phyloP scores from a whole-genome alignment of 2,888 invertebrate species.

The Ichneumoninae sp. region DNA sequence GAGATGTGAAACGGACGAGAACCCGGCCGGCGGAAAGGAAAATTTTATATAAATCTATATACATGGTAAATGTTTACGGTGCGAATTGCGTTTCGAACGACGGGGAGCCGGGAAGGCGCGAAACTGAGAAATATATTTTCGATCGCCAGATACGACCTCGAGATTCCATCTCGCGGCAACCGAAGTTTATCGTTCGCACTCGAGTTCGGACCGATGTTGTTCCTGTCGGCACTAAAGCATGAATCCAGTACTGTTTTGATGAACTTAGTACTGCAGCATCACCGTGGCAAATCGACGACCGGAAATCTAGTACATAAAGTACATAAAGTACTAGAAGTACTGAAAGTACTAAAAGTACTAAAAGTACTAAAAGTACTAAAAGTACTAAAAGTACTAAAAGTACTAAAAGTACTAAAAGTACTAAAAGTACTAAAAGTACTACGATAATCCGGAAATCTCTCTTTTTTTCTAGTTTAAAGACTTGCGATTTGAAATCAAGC shows the following conservation, averaged over 20 bases:
- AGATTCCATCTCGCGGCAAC: constrained; percentile 6
- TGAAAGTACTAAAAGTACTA: too few relatives aligned
- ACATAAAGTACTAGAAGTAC: too few relatives aligned
- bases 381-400: too few relatives aligned
- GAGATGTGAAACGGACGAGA: not conserved
- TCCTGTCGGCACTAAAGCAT: too few relatives aligned
- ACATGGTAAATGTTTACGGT: not conserved
- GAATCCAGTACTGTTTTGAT: too few relatives aligned
- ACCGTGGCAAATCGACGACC: not conserved
- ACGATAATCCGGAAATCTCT: too few relatives aligned
- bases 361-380: too few relatives aligned
- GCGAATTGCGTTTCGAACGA: constrained; percentile 23
- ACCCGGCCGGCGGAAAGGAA: not conserved
- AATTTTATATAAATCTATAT: not conserved
- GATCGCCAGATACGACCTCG: constrained; percentile 16
- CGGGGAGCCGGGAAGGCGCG: not conserved
- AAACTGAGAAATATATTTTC: constrained; percentile 14
- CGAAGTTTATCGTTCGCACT: not conserved
- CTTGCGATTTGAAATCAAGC: too few relatives aligned
- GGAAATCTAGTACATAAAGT: not conserved
- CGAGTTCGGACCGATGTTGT: not conserved
- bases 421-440: not conserved
- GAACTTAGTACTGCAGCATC: not conserved
- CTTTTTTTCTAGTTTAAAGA: too few relatives aligned
- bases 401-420: too few relatives aligned